phyloP scores from a whole-genome alignment of 1,140 invertebrate genomes.

The Drosophila subpulchrella region DNA sequence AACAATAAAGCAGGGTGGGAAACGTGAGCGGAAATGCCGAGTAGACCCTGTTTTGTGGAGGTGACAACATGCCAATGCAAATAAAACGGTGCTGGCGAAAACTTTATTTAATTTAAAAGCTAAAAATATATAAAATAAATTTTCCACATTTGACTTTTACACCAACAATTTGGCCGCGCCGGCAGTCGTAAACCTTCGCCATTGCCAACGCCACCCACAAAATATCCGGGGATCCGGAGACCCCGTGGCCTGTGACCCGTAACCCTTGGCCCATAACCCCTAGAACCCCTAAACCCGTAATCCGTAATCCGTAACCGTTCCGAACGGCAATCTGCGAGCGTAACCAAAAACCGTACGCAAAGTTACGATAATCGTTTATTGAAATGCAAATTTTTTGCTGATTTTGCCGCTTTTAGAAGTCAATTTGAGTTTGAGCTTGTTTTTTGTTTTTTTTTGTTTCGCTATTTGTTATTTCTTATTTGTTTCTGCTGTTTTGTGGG shows the following conservation, averaged over 20 bases:
- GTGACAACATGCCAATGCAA: constrained; percentile 76
- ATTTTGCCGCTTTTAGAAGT: constrained; percentile 82
- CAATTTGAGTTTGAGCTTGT: constrained; percentile 67
- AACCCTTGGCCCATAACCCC: constrained; percentile 37
- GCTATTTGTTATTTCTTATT: constrained; percentile 25
- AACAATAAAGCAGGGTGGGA: constrained; percentile 63
- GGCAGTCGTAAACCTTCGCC: constrained; percentile 64
- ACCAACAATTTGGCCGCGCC: constrained; percentile 69
- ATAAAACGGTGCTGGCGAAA: constrained; percentile 58
- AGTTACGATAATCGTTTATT: constrained; percentile 83
- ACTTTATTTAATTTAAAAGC: constrained; percentile 81
- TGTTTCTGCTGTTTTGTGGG: constrained; percentile 15
- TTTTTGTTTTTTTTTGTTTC: constrained; percentile 32
- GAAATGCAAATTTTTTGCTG: constrained; percentile 83
- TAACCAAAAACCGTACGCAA: constrained; percentile 80
- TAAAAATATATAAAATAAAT: constrained; percentile 79
- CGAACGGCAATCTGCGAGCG: constrained; percentile 31
- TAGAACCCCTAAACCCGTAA: constrained; percentile 44
- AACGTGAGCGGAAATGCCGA: constrained; percentile 71
- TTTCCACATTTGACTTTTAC: constrained; percentile 81
- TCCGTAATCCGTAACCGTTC: constrained; percentile 50
- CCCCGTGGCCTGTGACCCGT: not conserved
- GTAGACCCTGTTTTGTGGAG: constrained; percentile 26
- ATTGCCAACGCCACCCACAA: not conserved
- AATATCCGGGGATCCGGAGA: constrained; percentile 10